phyloP scores from a whole-genome alignment of 2,888 invertebrate genomes.

The Caradrina clavipalpis region DNA sequence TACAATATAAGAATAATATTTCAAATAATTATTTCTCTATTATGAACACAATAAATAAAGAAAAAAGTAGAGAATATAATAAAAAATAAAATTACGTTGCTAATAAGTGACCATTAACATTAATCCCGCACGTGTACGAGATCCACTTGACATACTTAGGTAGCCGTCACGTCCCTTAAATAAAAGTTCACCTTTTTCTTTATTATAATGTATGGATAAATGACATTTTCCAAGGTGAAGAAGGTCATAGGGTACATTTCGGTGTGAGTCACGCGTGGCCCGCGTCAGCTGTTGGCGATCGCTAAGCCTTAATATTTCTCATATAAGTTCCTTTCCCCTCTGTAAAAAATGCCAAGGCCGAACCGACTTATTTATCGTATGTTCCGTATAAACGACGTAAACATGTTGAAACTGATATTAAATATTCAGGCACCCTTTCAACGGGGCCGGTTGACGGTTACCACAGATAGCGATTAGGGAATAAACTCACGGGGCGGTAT shows the following conservation, averaged over 20 bases:
- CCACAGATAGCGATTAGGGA: slow-evolving; percentile 33
- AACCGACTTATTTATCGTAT: slow-evolving; percentile 60
- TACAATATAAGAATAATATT: no score
- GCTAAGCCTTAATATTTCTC: slow-evolving; percentile 86
- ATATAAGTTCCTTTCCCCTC: slow-evolving; percentile 76
- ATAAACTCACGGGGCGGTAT: slow-evolving; percentile 1
- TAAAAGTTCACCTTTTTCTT: slow-evolving; percentile 42
- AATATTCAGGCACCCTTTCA: slow-evolving; percentile 60
- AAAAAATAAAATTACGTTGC: background rate
- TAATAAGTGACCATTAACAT: background rate
- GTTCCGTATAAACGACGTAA: slow-evolving; percentile 67
- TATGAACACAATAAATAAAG: background rate
- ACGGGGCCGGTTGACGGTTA: slow-evolving; percentile 33
- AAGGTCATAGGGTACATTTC: slow-evolving; percentile 75
- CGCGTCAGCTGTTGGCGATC: slow-evolving; percentile 86
- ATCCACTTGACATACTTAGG: slow-evolving; percentile 4
- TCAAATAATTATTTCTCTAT: no score
- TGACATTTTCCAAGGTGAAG: slow-evolving; percentile 72
- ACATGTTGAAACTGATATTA: slow-evolving; percentile 64
- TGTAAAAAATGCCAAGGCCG: slow-evolving; percentile 72
- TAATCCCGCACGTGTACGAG: background rate
- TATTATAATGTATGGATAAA: slow-evolving; percentile 65
- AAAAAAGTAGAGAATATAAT: background rate
- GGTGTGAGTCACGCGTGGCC: slow-evolving; percentile 78
- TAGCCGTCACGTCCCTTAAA: slow-evolving; percentile 1